Evolutionary conservation across 2,797 vertebrate species (phyloP).

Genomic region (Enteromius paludinosus): DNA sequence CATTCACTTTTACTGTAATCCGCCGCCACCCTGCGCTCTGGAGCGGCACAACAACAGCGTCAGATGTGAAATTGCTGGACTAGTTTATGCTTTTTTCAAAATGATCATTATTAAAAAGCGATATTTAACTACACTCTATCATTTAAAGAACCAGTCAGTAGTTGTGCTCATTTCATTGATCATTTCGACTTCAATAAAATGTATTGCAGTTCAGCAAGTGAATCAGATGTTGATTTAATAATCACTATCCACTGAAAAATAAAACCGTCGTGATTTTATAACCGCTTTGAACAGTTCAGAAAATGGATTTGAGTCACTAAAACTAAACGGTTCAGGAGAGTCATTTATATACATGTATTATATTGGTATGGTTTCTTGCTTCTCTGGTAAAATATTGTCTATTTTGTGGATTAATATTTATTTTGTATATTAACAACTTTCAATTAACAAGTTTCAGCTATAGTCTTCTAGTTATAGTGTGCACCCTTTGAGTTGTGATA

Average conservation of each 20-base stretch:
- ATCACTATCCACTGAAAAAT: not conserved
- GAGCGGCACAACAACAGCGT: not conserved
- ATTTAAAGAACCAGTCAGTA: not conserved
- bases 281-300: not conserved
- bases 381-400: not conserved
- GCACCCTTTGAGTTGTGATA: too few species aligned
- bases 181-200: too few species aligned
- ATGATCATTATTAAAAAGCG: not conserved
- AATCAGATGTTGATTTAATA: not conserved
- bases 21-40: slow-evolving; percentile 22
- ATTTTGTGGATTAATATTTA: not conserved
- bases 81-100: not conserved
- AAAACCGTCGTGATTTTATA: not conserved
- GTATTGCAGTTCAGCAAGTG: too few species aligned
- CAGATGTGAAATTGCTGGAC: too few species aligned
- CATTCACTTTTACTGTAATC: not conserved
- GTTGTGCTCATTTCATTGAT: too few species aligned
- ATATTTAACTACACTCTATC: too few species aligned
- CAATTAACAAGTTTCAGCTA: too few species aligned
- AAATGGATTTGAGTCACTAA: not conserved
- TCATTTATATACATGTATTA: not conserved
- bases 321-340: not conserved
- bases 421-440: not conserved
- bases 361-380: not conserved
- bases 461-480: not conserved